phyloP scores from a whole-genome alignment of 2,113 vertebrate genomes.

The Seriola rivoliana region DNA sequence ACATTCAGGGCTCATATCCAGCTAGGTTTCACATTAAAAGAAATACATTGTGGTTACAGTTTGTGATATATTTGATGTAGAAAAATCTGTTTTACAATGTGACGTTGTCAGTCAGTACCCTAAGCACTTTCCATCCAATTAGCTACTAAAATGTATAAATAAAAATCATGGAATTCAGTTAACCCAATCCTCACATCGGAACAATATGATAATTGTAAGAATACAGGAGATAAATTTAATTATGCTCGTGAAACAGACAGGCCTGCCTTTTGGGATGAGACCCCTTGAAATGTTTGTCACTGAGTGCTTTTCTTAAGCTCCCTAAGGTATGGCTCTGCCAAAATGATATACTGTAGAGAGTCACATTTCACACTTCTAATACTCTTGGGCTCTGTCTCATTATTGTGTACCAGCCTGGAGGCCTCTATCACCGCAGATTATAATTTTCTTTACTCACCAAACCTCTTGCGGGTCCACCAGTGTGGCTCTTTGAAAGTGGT shows the following conservation, averaged over 20 bases:
- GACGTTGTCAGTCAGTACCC: slow-evolving; percentile 4
- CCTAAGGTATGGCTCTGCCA: slow-evolving; percentile 10
- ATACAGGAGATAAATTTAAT: slow-evolving; percentile 4
- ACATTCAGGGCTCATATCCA: slow-evolving; percentile 20
- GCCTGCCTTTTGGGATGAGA: slow-evolving; percentile 13
- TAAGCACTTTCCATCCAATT: neutral
- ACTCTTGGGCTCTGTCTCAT: slow-evolving; percentile 33
- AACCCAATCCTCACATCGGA: neutral
- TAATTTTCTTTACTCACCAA: slow-evolving; percentile 86
- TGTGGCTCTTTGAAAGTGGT: slow-evolving; percentile 96
- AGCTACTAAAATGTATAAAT: slow-evolving; percentile 2
- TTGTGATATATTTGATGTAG: slow-evolving; percentile 21
- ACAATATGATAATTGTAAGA: slow-evolving; percentile 5
- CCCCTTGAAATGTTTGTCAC: slow-evolving; percentile 20
- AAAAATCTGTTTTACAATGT: slow-evolving; percentile 3
- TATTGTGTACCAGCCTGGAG: slow-evolving; percentile 26
- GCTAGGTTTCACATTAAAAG: neutral
- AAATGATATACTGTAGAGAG: slow-evolving; percentile 21
- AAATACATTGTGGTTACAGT: neutral
- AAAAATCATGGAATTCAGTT: slow-evolving; percentile 1
- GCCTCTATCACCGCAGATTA: neutral
- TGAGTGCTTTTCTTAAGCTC: slow-evolving; percentile 24
- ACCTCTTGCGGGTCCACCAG: slow-evolving; percentile 98
- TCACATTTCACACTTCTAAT: slow-evolving; percentile 37
- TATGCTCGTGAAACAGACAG: slow-evolving; percentile 30